Percentiles rank a stretch among this genome's conserved stretches.
Conservation (phyloP, 2,797 vertebrate species). For the Antrozous pallidus region DNA sequence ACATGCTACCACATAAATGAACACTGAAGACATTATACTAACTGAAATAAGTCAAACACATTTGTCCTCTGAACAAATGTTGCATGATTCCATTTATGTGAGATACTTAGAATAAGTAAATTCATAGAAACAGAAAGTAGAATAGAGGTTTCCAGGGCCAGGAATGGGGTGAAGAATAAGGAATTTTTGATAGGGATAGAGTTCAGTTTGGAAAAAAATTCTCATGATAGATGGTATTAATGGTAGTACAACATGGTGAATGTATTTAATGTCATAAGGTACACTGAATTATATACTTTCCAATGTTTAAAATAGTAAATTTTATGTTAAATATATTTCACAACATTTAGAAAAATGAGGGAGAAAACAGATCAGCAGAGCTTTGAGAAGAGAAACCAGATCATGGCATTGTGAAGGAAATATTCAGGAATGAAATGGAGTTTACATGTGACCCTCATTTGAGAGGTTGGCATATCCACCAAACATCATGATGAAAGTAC, state of each 20-base stretch:
- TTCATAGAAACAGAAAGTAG: background rate
- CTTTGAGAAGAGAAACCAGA: background rate
- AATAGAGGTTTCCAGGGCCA: background rate
- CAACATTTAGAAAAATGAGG: background rate
- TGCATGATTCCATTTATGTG: background rate
- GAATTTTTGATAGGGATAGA: background rate
- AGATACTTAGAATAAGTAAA: background rate
- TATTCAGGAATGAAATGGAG: background rate
- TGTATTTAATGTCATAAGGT: background rate
- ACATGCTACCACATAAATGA: background rate
- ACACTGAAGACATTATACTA: background rate
- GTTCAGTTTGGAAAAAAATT: background rate
- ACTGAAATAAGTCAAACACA: background rate
- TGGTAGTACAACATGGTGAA: background rate
- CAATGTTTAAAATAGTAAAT: background rate
- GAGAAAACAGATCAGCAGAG: background rate
- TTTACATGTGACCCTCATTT: background rate
- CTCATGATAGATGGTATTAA: background rate
- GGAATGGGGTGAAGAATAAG: background rate
- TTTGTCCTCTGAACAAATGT: background rate
- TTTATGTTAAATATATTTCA: background rate
- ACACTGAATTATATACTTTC: background rate
- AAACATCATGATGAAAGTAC: background rate
- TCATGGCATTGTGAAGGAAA: background rate
- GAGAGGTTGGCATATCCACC: background rate